phyloP scores from a whole-genome alignment of 2,888 invertebrate genomes.

The Polymixis flavicincta region DNA sequence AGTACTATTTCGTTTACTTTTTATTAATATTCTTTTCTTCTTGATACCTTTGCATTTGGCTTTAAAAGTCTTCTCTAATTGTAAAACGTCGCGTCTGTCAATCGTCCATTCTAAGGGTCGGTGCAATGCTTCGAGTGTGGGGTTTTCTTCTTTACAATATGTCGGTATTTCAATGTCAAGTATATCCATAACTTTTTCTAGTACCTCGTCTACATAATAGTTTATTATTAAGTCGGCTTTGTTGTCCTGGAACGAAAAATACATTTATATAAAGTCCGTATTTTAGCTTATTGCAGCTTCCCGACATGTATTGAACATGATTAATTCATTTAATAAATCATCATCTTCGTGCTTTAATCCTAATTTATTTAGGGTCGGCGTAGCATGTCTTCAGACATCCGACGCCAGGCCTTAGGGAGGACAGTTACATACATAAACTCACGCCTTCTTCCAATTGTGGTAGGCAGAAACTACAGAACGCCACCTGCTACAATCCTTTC shows the following conservation, averaged over 20 bases:
- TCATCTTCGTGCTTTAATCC: neutral
- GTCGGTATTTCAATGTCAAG: constrained; percentile 94
- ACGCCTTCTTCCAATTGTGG: too few species aligned
- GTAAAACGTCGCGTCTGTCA: constrained; percentile 89
- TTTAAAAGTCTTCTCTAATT: constrained; percentile 91
- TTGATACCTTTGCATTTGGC: constrained; percentile 87
- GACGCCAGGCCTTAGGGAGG: neutral
- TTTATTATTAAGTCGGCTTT: constrained; percentile 97
- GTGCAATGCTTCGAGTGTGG: constrained; percentile 81
- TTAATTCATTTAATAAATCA: too few species aligned
- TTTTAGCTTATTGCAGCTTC: neutral
- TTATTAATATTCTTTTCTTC: constrained; percentile 83
- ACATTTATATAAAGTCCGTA: neutral
- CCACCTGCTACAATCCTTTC: too few species aligned
- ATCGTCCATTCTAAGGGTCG: constrained; percentile 93
- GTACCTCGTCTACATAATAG: constrained; percentile 96
- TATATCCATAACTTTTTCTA: constrained; percentile 93
- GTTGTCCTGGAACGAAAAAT: constrained; percentile 93
- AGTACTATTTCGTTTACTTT: constrained; percentile 77
- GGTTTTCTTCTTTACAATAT: constrained; percentile 92
- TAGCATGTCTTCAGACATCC: neutral
- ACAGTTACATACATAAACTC: too few species aligned
- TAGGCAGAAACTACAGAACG: too few species aligned
- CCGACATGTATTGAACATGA: neutral
- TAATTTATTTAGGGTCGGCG: neutral